Percentiles rank a stretch among this genome's conserved stretches.
phyloP scores from a whole-genome alignment of 2,888 invertebrate genomes.

The Diplolepis rosae region DNA sequence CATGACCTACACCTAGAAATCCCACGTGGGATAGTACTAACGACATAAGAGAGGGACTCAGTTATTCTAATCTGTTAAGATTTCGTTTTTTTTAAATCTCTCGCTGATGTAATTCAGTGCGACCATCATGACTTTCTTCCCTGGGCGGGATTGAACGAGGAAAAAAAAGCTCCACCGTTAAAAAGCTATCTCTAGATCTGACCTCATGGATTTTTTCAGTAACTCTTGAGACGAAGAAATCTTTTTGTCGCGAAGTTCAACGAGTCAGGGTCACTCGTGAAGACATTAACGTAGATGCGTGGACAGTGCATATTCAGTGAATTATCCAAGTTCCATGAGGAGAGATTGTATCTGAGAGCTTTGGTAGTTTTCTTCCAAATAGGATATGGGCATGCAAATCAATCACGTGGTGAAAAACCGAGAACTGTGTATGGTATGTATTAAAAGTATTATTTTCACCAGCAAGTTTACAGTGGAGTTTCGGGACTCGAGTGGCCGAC shows the following conservation, averaged over 20 bases:
- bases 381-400: slow-evolving; percentile 18
- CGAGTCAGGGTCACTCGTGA: slow-evolving; percentile 58
- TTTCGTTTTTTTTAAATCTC: not conserved
- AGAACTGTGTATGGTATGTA: not conserved
- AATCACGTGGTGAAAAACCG: slow-evolving; percentile 27
- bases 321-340: slow-evolving; percentile 35
- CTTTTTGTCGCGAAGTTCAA: slow-evolving; percentile 44
- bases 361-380: slow-evolving; percentile 41
- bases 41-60: not conserved
- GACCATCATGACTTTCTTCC: slow-evolving; percentile 6
- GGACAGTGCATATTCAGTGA: slow-evolving; percentile 54
- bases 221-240: slow-evolving; percentile 33
- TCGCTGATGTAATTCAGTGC: slow-evolving; percentile 15
- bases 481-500: not conserved
- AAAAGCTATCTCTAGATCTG: slow-evolving; percentile 50
- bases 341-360: slow-evolving; percentile 43
- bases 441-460: slow-evolving; percentile 12
- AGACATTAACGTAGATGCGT: slow-evolving; percentile 49
- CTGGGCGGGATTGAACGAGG: slow-evolving; percentile 30
- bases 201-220: slow-evolving; percentile 42
- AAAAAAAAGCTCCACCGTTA: slow-evolving; percentile 36
- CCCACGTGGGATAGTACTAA: slow-evolving; percentile 23
- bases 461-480: slow-evolving; percentile 13
- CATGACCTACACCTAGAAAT: slow-evolving; percentile 28
- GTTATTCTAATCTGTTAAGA: not conserved